Conservation (phyloP, 2,888 invertebrate species). For the Napeogenes inachia region DNA sequence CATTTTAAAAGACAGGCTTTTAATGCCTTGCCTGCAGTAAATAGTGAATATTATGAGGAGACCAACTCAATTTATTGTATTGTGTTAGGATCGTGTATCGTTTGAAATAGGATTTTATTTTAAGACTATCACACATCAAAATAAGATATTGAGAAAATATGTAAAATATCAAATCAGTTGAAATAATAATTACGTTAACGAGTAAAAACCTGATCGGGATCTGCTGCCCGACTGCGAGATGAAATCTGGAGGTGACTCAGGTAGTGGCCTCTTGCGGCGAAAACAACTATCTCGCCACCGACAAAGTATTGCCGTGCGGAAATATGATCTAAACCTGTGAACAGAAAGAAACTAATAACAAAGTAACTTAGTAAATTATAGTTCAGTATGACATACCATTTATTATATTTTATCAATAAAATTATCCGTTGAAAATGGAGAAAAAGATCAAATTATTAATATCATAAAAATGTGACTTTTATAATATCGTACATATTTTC, state of each 20-base stretch:
- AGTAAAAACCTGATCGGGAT: slow-evolving; percentile 79
- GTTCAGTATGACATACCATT: too few species aligned
- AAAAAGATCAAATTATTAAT: too few species aligned
- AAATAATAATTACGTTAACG: slow-evolving; percentile 77
- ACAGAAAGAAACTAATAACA: slow-evolving; percentile 13
- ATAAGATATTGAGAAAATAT: neutral
- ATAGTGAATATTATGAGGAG: too few species aligned
- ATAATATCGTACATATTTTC: too few species aligned
- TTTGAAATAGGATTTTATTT: too few species aligned
- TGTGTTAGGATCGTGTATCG: too few species aligned
- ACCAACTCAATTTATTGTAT: too few species aligned
- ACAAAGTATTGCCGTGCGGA: slow-evolving; percentile 81
- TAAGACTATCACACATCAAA: neutral
- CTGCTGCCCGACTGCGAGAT: slow-evolving; percentile 76
- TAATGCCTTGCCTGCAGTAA: too few species aligned
- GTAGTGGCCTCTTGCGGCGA: slow-evolving; percentile 59
- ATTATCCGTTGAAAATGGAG: too few species aligned
- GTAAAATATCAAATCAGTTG: slow-evolving; percentile 44
- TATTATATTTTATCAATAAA: too few species aligned
- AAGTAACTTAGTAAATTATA: neutral
- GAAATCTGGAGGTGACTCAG: slow-evolving; percentile 72
- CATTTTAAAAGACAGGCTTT: too few species aligned
- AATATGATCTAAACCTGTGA: slow-evolving; percentile 82
- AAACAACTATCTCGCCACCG: slow-evolving; percentile 72
- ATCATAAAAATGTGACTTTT: too few species aligned